These are phyloP conservation scores for Temnothorax curvispinosus DNA, from an alignment of 1,140 invertebrate species.

Conservation along the genomic window DNA sequence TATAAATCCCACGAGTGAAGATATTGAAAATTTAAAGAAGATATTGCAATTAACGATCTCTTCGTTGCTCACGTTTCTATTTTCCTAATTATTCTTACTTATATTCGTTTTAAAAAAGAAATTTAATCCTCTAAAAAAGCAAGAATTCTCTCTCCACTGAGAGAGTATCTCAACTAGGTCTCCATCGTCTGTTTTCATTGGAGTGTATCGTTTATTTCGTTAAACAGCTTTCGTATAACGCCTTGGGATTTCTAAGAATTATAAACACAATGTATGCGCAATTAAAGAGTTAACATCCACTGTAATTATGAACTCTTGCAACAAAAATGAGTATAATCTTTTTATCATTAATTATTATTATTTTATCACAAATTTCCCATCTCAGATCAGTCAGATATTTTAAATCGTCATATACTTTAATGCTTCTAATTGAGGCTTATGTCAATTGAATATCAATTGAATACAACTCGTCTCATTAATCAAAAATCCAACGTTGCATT, in stretches of 20 bases:
- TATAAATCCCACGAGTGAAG: not conserved
- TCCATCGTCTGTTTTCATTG: not conserved
- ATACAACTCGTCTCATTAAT: slow-evolving; percentile 22
- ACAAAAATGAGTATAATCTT: not conserved
- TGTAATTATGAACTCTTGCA: not conserved
- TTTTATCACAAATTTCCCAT: not conserved
- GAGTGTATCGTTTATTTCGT: slow-evolving; percentile 7
- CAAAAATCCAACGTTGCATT: slow-evolving; percentile 26
- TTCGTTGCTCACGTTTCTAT: not conserved
- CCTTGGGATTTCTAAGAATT: slow-evolving; percentile 14
- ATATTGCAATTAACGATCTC: not conserved
- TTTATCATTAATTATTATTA: slow-evolving; percentile 13
- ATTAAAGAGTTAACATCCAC: not conserved
- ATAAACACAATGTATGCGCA: not conserved
- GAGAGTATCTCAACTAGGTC: not conserved
- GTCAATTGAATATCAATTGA: slow-evolving; percentile 2
- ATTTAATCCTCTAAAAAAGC: not conserved
- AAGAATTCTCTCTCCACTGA: not conserved
- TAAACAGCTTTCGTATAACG: not conserved
- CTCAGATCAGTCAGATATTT: not conserved
- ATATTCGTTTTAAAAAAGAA: not conserved
- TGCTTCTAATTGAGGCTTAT: not conserved
- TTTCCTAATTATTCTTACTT: not conserved
- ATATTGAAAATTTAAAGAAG: slow-evolving; percentile 1
- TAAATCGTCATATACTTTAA: not conserved